Conservation (phyloP, 2,113 vertebrate genomes). For the Forbesichthys papilliferus region DNA sequence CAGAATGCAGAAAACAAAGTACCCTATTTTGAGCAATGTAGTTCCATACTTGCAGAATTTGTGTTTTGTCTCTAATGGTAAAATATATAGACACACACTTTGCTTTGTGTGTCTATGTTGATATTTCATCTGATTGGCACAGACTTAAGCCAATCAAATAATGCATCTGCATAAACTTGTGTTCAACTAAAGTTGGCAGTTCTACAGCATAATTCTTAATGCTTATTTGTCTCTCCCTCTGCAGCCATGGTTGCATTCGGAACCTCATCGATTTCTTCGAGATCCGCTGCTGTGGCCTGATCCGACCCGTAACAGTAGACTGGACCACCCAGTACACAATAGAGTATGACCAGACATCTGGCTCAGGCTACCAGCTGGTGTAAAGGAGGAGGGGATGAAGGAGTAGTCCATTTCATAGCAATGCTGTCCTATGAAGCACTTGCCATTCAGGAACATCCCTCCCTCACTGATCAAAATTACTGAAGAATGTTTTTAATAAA, state of each 20-base stretch:
- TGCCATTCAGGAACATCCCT: constrained; percentile 81
- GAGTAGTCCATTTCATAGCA: constrained; percentile 63
- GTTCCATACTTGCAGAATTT: too few relatives aligned
- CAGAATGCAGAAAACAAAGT: too few relatives aligned
- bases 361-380: constrained; percentile 98
- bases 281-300: constrained; percentile 97
- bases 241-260: constrained; percentile 93
- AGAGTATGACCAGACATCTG: constrained; percentile 97
- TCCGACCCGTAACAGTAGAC: constrained; percentile 93
- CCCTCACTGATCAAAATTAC: constrained; percentile 74
- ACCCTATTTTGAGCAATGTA: too few relatives aligned
- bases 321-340: constrained; percentile 98
- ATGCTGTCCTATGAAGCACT: constrained; percentile 75
- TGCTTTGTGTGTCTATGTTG: too few relatives aligned
- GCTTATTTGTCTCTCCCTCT: constrained; percentile 16
- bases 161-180: too few relatives aligned
- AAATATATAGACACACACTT: too few relatives aligned
- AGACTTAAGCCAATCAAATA: too few relatives aligned
- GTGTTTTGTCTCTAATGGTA: too few relatives aligned
- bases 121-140: too few relatives aligned
- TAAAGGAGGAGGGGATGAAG: constrained; percentile 65
- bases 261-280: constrained; percentile 99
- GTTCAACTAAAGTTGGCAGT: too few relatives aligned
- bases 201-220: too few relatives aligned
- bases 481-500: constrained; percentile 44